Evolutionary conservation across 2,113 vertebrate species (phyloP), one percentile per base, ranked within the genome.

Genomic region (Elephantulus edwardii): DNA sequence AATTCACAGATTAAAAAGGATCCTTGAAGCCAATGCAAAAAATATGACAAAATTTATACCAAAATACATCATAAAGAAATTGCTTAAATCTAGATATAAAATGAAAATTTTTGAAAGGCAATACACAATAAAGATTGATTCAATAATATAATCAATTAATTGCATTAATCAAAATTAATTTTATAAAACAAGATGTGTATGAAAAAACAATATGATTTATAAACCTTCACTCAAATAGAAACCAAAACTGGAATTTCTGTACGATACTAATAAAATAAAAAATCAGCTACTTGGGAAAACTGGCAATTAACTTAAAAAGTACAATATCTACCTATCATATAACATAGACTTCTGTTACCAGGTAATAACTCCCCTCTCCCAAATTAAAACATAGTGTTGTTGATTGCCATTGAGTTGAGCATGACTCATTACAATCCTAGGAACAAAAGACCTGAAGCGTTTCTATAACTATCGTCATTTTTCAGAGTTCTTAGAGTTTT

Each of bases 191-290:
- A n/a, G n/a, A n/a, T n/a, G n/a, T n/a, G n/a, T n/a, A n/a, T n/a
- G n/a, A n/a, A n/a, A n/a, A n/a, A n/a, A n/a, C n/a, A n/a, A n/a
- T n/a, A n/a, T n/a, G n/a, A n/a, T n/a, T n/a, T n/a, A n/a, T n/a
- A n/a, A n/a, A n/a, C n/a, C n/a, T n/a, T n/a, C n/a, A n/a, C n/a
- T n/a, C n/a, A n/a, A n/a, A n/a, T n/a, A n/a, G n/a, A n/a, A n/a
- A n/a, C n/a, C n/a, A n/a, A n/a, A 72, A 42, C 11, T 40, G 54
- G 48, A 44, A 13, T 7, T 50, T 71, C 22, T 1, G 6, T 2
- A 6, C 24, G 12, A 5, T 38, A 30, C 16, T 0, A 3, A 24
- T 1, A 6, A 30, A 16, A 46, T 13, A 8, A 17, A 44, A 12
- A 62, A 52, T 30, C 16, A 20, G n/a, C 22, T 8, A 13, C 33